Evolutionary conservation across 2,888 invertebrate species (phyloP), one percentile per base, ranked within the genome.

Genomic region (Hydraecia micacea): DNA sequence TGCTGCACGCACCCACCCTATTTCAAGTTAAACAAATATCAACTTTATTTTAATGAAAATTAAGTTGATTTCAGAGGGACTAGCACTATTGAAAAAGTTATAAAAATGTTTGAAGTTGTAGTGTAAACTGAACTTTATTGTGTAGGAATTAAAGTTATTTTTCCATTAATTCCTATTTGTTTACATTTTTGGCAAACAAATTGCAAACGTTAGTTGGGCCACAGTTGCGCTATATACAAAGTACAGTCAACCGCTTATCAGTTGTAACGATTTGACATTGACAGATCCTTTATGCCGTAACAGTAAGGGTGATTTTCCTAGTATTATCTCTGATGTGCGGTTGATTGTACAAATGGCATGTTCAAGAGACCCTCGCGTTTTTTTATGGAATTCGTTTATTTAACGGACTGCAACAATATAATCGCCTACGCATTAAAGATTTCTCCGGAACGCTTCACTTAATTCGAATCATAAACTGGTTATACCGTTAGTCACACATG

Each of bases 381-480:
- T 72, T 67, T 46, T 39, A 13, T 39, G 21, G 0, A 28, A 36
- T 36, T 0, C 36, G 1, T 62, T 52, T 60, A 28, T 28, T 25
- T 60, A 0, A 28, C 60, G 7, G 0, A 36, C 9, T 21, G 25
- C 18, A 21, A 49, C 28, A 15, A 42, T 39, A 42, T 32, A 46
- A 42, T 60, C 11, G 58, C 25, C 39, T 46, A 32, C 3, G 7
- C 21, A 28, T 58, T 28, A 28, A 42, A 67, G 42, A 46, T 80
- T 73, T 68, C 28, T 62, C 39, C 32, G 55, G 28, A 69, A 63
- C 21, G 68, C n/a, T 76, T 42, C 52, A 58, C 32, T 82, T 63
- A 63, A 75, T 49, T 75, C 75, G 39, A 82, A 32, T 75, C 76
- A 58, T 52, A 42, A 69, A 82, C 82, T 39, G 62, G 55, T 69